Evolutionary conservation across 2,797 vertebrate genomes (phyloP).

Genomic region (Schizopygopsis malacanthus): DNA sequence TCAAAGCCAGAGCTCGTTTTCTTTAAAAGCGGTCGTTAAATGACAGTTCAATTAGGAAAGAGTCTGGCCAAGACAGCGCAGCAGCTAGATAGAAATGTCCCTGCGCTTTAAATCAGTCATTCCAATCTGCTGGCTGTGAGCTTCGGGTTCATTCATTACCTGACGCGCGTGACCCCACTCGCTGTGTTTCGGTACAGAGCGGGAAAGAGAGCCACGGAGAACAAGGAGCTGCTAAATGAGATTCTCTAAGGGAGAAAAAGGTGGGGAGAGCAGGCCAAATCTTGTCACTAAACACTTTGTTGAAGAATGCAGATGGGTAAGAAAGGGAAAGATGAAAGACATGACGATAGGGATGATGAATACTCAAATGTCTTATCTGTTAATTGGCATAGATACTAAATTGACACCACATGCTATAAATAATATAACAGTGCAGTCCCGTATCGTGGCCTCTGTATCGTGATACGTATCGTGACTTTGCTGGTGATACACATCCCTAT

Average conservation of each 20-base stretch:
- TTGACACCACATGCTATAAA: not conserved
- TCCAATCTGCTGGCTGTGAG: not conserved
- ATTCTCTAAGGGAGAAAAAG: not conserved
- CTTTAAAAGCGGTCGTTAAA: slow-evolving; percentile 63
- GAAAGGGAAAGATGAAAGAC: not conserved
- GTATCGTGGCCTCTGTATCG: too few species aligned
- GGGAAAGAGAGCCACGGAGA: slow-evolving; percentile 8
- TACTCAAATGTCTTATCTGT: not conserved
- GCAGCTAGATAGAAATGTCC: slow-evolving; percentile 64
- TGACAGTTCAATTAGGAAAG: slow-evolving; percentile 67
- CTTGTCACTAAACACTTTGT: not conserved
- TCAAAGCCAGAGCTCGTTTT: slow-evolving; percentile 43
- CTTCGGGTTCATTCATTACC: slow-evolving; percentile 33
- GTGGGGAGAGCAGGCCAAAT: not conserved
- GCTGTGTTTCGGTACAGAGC: not conserved
- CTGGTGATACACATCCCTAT: too few species aligned
- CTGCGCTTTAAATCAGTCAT: slow-evolving; percentile 65
- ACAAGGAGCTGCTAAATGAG: not conserved
- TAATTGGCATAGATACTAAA: not conserved
- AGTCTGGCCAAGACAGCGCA: slow-evolving; percentile 42
- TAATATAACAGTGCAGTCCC: too few species aligned
- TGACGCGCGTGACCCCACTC: slow-evolving; percentile 33
- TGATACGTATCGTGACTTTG: too few species aligned
- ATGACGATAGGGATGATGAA: not conserved
- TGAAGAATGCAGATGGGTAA: not conserved